A percentile compares a stretch with the other conserved stretches of the same genome.
phyloP scores from a whole-genome alignment of 2,888 invertebrate genomes.

The Muschampia plurimacula region DNA sequence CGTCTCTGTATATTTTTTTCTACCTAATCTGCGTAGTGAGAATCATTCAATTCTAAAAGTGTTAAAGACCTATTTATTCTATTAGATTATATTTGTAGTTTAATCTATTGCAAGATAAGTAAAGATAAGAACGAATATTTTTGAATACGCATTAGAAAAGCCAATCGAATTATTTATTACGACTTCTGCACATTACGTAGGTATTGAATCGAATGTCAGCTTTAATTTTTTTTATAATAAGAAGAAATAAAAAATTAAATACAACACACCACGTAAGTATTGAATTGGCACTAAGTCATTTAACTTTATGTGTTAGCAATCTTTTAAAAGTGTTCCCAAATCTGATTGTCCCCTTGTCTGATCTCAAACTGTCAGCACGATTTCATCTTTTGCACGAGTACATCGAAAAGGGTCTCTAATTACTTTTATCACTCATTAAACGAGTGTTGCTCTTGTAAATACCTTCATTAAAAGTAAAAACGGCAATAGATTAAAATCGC shows the following conservation, averaged over 20 bases:
- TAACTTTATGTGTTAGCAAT: background rate
- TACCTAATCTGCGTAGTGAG: constrained; percentile 59
- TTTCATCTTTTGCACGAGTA: constrained; percentile 23
- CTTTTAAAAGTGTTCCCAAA: constrained; percentile 10
- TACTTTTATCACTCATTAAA: constrained; percentile 35
- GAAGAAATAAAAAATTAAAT: too few species aligned
- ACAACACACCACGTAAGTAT: background rate
- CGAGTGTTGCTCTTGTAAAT: constrained; percentile 33
- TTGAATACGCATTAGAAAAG: too few species aligned
- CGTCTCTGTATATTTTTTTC: constrained; percentile 70
- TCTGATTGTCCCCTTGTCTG: constrained; percentile 26
- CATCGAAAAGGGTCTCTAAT: constrained; percentile 30
- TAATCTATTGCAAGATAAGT: too few species aligned
- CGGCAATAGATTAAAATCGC: constrained; percentile 40
- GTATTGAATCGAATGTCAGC: too few species aligned
- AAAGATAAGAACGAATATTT: too few species aligned
- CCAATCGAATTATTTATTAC: too few species aligned
- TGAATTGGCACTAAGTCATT: background rate
- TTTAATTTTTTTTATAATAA: too few species aligned
- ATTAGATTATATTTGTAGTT: too few species aligned
- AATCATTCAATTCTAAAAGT: constrained; percentile 1
- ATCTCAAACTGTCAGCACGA: constrained; percentile 27
- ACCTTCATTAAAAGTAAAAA: constrained; percentile 39
- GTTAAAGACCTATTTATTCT: background rate
- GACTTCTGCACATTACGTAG: too few species aligned